These are phyloP conservation scores for Diabrotica balteata DNA, from an alignment of 2,888 invertebrate genomes.

Conservation along the genomic window DNA sequence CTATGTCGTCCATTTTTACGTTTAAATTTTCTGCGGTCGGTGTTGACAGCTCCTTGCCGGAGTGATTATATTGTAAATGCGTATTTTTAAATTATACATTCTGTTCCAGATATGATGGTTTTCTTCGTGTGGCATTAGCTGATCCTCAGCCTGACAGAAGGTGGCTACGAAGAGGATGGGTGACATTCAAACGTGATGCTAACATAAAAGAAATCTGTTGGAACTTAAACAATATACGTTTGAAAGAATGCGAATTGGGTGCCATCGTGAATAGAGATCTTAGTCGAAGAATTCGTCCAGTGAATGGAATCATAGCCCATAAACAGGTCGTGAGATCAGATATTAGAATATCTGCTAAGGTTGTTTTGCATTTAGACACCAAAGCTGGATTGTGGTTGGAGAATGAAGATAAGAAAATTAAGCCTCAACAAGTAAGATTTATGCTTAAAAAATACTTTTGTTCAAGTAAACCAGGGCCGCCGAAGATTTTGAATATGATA, in stretches of 20 bases:
- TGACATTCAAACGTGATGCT: slow-evolving; percentile 94
- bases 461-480: background rate
- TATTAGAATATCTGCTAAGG: slow-evolving; percentile 89
- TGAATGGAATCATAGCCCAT: slow-evolving; percentile 89
- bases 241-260: slow-evolving; percentile 89
- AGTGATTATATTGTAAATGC: too few relatives aligned
- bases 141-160: slow-evolving; percentile 96
- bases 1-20: too few relatives aligned
- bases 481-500: too few relatives aligned
- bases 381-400: slow-evolving; percentile 80
- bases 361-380: slow-evolving; percentile 88
- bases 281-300: slow-evolving; percentile 89
- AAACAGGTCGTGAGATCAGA: slow-evolving; percentile 89
- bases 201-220: slow-evolving; percentile 99
- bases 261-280: slow-evolving; percentile 97
- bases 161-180: slow-evolving; percentile 98
- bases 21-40: too few relatives aligned
- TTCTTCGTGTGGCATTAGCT: slow-evolving; percentile 92
- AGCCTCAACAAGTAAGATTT: slow-evolving; percentile 50
- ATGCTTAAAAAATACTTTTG: slow-evolving; percentile 20
- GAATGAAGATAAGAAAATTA: slow-evolving; percentile 61
- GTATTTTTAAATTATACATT: too few relatives aligned
- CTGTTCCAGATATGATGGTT: slow-evolving; percentile 80
- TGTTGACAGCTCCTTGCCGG: too few relatives aligned
- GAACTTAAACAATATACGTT: slow-evolving; percentile 94